Conservation (phyloP, 2,113 vertebrate species). For the Brienomyrus brachyistius region DNA sequence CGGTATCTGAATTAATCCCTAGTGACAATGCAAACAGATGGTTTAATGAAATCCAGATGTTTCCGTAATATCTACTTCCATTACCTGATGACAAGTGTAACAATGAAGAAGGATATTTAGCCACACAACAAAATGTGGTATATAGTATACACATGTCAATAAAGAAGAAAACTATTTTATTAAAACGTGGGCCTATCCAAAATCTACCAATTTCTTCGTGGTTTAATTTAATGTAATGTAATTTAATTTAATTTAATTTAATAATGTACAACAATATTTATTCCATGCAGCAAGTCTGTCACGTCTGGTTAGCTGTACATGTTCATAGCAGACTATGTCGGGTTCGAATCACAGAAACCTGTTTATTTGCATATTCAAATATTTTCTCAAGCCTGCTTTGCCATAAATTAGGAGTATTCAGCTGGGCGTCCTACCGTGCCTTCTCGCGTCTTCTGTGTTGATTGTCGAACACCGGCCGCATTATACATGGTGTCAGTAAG, state of each 20-base stretch:
- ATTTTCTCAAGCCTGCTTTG: conserved; percentile 5
- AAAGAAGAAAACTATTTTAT: background rate
- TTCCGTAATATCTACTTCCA: background rate
- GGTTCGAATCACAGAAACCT: conserved; percentile 7
- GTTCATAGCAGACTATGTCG: background rate
- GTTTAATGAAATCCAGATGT: background rate
- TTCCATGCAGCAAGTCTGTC: background rate
- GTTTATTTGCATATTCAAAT: conserved; percentile 12
- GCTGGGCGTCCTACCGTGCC: background rate
- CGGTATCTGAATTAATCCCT: conserved; percentile 11
- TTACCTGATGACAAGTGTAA: background rate
- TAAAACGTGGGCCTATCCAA: background rate
- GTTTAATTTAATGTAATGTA: background rate
- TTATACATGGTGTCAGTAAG: conserved; percentile 4
- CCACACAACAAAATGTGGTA: background rate
- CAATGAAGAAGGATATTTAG: background rate
- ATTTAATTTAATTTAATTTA: background rate
- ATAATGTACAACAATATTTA: background rate
- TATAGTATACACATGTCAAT: background rate
- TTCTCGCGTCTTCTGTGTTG: conserved; percentile 1
- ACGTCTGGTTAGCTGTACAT: background rate
- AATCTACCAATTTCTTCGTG: background rate
- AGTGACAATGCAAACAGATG: background rate
- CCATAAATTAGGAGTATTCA: conserved; percentile 16
- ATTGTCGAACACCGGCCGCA: background rate